Evolutionary conservation across 2,888 invertebrate genomes (phyloP), one percentile per base, ranked within the genome.

Genomic region (Cheilosia vernalis): DNA sequence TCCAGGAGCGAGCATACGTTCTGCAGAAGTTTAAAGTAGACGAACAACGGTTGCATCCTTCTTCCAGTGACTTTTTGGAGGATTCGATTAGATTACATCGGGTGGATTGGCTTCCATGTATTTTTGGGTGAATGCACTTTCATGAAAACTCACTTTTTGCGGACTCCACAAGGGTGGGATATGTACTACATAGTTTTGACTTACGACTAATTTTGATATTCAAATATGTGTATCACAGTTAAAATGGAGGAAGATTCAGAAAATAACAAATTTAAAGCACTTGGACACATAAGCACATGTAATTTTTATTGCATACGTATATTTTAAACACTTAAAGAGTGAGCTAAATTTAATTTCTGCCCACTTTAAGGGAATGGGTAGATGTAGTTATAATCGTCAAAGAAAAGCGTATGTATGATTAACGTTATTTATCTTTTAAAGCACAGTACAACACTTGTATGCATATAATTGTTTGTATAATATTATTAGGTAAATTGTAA

Each of bases 231-330:
- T 85, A 85, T 85, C 85, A 85, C 85, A 85, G 85, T 85, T 63
- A 72, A 19, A 81, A 80, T 84, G 63, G 47, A 78, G 72, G 73
- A 78, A 70, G 63, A 70, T 58, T n/a, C 44, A 44, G 56, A 76
- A 47, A 37, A 67, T 15, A 42, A 67, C 19, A 19, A 47, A 61
- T 55, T 67, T 85, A 85, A 85, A 81, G 81, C 85, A 85, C 85
- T 85, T 85, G 72, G 77, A 67, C 76, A 81, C 85, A 81, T 81
- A 85, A 85, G 85, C 76, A 85, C 67, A 85, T 64, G 67, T 7
- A 49, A 40, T 40, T 40, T 15, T 19, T 24, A 51, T 44, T 60
- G 17, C 51, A 30, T 37, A n/a, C 44, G 53, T 17, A 33, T 60
- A 27, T 51, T 53, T 30, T 19, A 4, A 21, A 67, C 15, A 58